These are phyloP conservation scores for Pogonus chalceus DNA, from an alignment of 1,140 invertebrate species.

Conservation along the genomic window DNA sequence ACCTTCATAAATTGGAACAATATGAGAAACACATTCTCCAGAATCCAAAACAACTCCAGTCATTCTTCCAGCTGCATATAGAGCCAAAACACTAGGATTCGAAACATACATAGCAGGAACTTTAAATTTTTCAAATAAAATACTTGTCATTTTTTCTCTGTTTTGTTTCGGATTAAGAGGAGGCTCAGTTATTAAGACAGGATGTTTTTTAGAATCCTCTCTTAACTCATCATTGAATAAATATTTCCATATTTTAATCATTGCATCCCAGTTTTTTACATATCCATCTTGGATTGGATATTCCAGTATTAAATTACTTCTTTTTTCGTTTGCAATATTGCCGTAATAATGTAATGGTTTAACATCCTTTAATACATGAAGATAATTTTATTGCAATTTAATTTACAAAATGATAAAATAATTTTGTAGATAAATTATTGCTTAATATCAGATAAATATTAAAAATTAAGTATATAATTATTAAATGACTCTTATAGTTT, in stretches of 20 bases:
- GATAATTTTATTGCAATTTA: conserved; percentile 47
- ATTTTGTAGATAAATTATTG: too few relatives aligned
- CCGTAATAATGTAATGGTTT: conserved; percentile 59
- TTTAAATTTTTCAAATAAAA: conserved; percentile 18
- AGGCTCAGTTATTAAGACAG: conserved; percentile 12
- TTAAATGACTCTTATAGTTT: too few relatives aligned
- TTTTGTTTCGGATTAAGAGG: conserved; percentile 12
- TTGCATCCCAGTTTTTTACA: conserved; percentile 14
- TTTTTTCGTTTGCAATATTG: too few relatives aligned
- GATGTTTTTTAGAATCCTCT: conserved; percentile 13
- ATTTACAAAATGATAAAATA: too few relatives aligned
- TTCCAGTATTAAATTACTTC: too few relatives aligned
- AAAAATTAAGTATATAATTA: too few relatives aligned
- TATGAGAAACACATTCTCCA: conserved; percentile 76
- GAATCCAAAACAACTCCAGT: conserved; percentile 71
- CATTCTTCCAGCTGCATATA: conserved; percentile 69
- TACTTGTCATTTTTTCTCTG: conserved; percentile 17
- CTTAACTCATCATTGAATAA: conserved; percentile 11
- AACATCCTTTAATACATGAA: conserved; percentile 93
- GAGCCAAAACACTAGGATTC: conserved; percentile 19
- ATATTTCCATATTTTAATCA: conserved; percentile 11
- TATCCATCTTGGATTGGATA: too few relatives aligned
- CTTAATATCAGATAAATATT: too few relatives aligned
- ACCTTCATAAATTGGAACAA: conserved; percentile 72
- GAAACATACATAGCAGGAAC: conserved; percentile 16